Percentiles rank a stretch among this genome's conserved stretches.
Evolutionary conservation across 2,888 invertebrate genomes (phyloP).

Genomic region (Chirona hameri): DNA sequence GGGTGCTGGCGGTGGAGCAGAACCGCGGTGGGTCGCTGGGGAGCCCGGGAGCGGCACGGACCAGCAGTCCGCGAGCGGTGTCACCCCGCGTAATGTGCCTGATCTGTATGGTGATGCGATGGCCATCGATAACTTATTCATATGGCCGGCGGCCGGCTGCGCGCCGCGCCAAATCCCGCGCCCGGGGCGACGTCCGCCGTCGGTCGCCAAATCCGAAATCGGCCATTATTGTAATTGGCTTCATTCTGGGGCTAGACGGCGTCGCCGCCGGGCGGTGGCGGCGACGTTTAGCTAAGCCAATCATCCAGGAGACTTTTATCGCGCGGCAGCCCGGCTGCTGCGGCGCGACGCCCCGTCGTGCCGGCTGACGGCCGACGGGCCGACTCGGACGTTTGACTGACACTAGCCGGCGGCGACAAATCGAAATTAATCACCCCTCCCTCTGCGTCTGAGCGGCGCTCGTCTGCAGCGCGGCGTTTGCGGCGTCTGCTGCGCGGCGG

Average conservation of each 20-base stretch:
- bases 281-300: slow-evolving; percentile 27
- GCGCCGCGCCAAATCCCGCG: slow-evolving; percentile 10
- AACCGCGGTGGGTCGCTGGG: neutral
- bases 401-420: neutral
- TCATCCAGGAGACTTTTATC: neutral
- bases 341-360: neutral
- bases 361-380: neutral
- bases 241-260: neutral
- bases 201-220: slow-evolving; percentile 24
- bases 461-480: neutral
- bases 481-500: neutral
- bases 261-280: slow-evolving; percentile 31
- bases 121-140: neutral
- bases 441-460: neutral
- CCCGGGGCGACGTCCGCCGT: neutral
- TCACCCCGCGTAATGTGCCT: neutral
- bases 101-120: neutral
- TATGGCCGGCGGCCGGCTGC: neutral
- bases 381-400: neutral
- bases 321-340: neutral
- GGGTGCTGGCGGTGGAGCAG: neutral
- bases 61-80: neutral
- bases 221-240: slow-evolving; percentile 28
- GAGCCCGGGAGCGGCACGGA: neutral
- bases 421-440: neutral